Evolutionary conservation across 2,113 vertebrate species (phyloP), one percentile per base, ranked within the genome.

Genomic region (Pampusana beccarii): DNA sequence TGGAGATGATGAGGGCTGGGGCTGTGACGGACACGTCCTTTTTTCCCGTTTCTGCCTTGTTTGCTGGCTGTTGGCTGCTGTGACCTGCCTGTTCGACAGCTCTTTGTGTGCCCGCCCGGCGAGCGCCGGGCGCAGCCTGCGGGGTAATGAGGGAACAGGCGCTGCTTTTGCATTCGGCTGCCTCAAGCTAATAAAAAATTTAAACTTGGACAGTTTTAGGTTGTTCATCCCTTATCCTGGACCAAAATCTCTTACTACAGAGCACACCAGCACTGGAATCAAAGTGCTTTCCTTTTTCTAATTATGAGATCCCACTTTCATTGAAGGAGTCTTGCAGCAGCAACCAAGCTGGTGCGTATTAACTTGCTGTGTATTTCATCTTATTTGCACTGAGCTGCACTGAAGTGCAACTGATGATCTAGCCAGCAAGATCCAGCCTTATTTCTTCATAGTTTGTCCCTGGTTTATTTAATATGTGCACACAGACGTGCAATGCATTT

Each of bases 131-230:
- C 44, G 17, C 44, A n/a, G 44, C 44, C n/a, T n/a, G 48, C 48
- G 97, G 97, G 96, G 97, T 98, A 98, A 98, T 98, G 98, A 98
- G 97, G 96, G 95, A 97, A 94, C 36, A 83, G 94, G 86, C 91
- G 34, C 89, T 77, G 77, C 84, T 46, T n/a, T 18, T 15, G 97
- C 88, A 53, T 81, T 80, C 42, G 61, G 33, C 95, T 83, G 97
- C 97, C 97, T 97, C 95, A 20, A 97, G 98, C 97, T 97, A 96
- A 97, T 96, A 80, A 98, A 97, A 98, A 97, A 97, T 96, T 96
- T 94, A 97, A 95, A 88, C 92, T 77, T 82, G 96, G 95, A 70
- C 89, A 2, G 18, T 97, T 95, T 97, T 69, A 81, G 23, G 74
- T 64, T 78, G 86, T 65, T 95, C 72, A 19, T 91, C 88, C 90